Evolutionary conservation across 2,888 invertebrate genomes (phyloP).

Genomic region (Chalcis sispes): DNA sequence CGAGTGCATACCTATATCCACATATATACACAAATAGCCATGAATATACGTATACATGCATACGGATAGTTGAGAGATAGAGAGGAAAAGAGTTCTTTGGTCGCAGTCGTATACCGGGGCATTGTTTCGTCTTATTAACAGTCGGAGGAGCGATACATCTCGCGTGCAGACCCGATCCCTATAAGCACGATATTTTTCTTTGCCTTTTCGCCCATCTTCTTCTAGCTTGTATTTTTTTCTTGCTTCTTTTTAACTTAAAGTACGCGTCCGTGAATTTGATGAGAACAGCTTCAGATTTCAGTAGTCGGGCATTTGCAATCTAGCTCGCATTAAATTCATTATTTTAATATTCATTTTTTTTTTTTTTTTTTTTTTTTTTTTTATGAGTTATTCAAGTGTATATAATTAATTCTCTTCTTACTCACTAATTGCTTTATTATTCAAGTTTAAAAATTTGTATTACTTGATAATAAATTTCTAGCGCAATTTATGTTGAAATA

Average conservation of each 20-base stretch:
- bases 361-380: too few species aligned
- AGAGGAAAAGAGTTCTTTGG: slow-evolving; percentile 49
- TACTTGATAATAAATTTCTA: too few species aligned
- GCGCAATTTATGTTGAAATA: too few species aligned
- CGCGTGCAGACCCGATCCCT: slow-evolving; percentile 26
- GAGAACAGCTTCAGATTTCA: too few species aligned
- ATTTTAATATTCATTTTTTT: too few species aligned
- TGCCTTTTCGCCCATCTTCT: slow-evolving; percentile 40
- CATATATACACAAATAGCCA: not conserved
- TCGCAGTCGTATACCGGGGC: slow-evolving; percentile 59
- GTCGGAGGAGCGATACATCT: slow-evolving; percentile 70
- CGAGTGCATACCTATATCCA: not conserved
- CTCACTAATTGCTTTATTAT: too few species aligned
- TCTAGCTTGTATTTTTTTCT: slow-evolving; percentile 4
- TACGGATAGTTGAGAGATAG: slow-evolving; percentile 2
- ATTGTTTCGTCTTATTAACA: slow-evolving; percentile 75
- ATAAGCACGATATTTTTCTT: slow-evolving; percentile 45
- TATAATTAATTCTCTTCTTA: too few species aligned
- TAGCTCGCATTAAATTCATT: too few species aligned
- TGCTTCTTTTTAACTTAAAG: slow-evolving; percentile 1
- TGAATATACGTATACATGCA: not conserved
- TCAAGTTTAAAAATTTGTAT: too few species aligned
- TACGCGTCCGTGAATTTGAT: too few species aligned
- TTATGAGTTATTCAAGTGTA: too few species aligned
- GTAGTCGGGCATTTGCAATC: too few species aligned